Evolutionary conservation across 2,888 invertebrate species (phyloP), one percentile per base, ranked within the genome.

Genomic region (Schizaphis graminum): DNA sequence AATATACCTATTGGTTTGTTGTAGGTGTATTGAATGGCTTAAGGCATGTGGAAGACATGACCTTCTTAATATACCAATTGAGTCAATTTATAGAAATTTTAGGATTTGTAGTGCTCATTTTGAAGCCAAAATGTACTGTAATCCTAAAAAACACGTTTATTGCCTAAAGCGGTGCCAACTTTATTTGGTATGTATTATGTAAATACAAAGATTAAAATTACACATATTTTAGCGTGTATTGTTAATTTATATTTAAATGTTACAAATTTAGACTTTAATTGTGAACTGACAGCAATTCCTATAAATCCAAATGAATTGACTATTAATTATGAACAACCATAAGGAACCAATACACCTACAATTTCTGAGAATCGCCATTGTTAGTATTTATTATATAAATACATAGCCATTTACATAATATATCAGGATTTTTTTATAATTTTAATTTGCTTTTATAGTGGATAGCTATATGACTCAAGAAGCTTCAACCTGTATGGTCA

Each of bases 21-120:
- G 56, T 53, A 56, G 47, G 86, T 49, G 49, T 86, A 86, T 86
- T 86, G 47, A n/a, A n/a, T n/a, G n/a, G n/a, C n/a, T n/a, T n/a
- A n/a, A n/a, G n/a, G n/a, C n/a, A n/a, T n/a, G n/a, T n/a, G n/a
- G n/a, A n/a, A n/a, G n/a, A n/a, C n/a, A n/a, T n/a, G n/a, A n/a
- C n/a, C n/a, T n/a, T n/a, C 49, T 88, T 53, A 88, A 88, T 53
- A 53, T 35, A 5, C 21, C 53, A 35, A n/a, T 88, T 5, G 87
- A 87, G 49, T n/a, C 28, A 26, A 87, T 85, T 44, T 47, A 85
- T 41, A 85, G 35, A 84, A 84, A 41, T 84, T 84, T 21, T 84
- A 84, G 41, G 16, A 84, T 84, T 84, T 84, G 84, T 10, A 84
- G 84, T 84, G 41, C 21, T 35, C 41, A 84, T 84, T 84, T 84